Evolutionary conservation across 2,888 invertebrate species (phyloP), one percentile per base, ranked within the genome.

Genomic region (Trichacis sp.): DNA sequence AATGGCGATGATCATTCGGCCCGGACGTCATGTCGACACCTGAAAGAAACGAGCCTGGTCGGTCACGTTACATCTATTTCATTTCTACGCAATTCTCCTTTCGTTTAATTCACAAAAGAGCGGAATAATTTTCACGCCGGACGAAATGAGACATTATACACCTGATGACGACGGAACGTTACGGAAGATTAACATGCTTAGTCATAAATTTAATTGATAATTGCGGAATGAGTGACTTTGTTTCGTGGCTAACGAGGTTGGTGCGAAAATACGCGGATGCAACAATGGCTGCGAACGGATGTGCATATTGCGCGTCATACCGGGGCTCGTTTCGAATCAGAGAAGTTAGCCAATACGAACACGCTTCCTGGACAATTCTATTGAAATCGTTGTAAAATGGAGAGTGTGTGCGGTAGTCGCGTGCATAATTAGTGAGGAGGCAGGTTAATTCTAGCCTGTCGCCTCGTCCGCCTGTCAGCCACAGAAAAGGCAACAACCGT

Each of bases 381-480:
- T 77, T 76, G 70, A 77, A 24, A 5, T 24, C 73, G 64, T 69
- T 72, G 70, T 57, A 74, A 76, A 77, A 75, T 72, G 76, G 72
- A 50, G 36, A 4, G n/a, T 36, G n/a, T n/a, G n/a, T n/a, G n/a
- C n/a, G n/a, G n/a, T n/a, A n/a, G n/a, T n/a, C 49, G 62, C 50
- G 66, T 69, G 24, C 3, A 47, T 64, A 65, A 64, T 63, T 62
- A 61, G 30, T 56, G 58, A 58, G 52, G 62, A 69, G 69, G 69
- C 69, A 65, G 71, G 71, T 76, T 81, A 80, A 80, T 81, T 77
- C 61, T 68, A 75, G 73, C 70, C 70, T 80, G 81, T 78, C 80
- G 64, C 56, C 70, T 69, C 70, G 63, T 70, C 67, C 50, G 62
- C 54, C 66, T 63, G 68, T 63, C 76, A 59, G 65, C 71, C 74